These are phyloP conservation scores for Haemorhous mexicanus DNA, from an alignment of 2,113 vertebrate genomes.

Conservation along the genomic window DNA sequence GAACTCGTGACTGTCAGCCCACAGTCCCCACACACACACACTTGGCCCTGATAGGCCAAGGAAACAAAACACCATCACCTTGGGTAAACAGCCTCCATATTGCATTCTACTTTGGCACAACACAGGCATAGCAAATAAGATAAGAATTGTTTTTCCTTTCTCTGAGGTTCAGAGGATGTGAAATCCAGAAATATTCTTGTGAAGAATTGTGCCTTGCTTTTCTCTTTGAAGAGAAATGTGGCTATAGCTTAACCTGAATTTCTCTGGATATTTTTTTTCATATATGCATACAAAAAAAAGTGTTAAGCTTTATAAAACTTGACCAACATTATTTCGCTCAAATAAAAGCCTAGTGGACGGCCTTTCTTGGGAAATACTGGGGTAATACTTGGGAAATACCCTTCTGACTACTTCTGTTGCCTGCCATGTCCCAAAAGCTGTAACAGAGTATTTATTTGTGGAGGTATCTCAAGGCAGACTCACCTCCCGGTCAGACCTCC, in stretches of 20 bases:
- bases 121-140: too few species aligned
- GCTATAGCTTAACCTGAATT: not conserved
- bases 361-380: not conserved
- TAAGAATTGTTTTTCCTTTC: too few species aligned
- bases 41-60: too few species aligned
- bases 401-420: not conserved
- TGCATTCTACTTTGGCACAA: too few species aligned
- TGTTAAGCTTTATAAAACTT: not conserved
- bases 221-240: too few species aligned
- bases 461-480: constrained; percentile 17
- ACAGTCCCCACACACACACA: too few species aligned
- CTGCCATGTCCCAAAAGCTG: not conserved
- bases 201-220: too few species aligned
- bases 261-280: not conserved
- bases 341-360: not conserved
- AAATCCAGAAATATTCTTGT: too few species aligned
- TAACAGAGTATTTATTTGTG: not conserved
- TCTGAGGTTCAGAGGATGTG: too few species aligned
- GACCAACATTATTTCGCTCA: not conserved
- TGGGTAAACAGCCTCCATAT: too few species aligned
- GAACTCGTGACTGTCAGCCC: too few species aligned
- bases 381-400: not conserved
- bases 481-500: constrained; percentile 92
- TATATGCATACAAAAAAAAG: not conserved
- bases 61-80: too few species aligned